Evolutionary conservation across 2,888 invertebrate species (phyloP).

Genomic region (Brachyopa scutellaris): DNA sequence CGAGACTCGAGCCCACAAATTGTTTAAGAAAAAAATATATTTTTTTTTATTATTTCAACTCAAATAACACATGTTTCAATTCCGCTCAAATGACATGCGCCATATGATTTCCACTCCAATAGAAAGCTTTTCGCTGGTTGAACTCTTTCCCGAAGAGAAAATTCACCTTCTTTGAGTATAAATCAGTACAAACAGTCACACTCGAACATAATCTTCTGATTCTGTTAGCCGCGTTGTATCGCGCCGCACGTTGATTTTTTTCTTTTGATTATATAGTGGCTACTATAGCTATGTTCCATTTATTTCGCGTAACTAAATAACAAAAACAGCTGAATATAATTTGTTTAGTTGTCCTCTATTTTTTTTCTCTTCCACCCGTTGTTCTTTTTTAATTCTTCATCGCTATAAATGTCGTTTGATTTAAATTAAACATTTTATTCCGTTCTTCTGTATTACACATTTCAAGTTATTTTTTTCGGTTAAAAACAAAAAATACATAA

Average conservation of each 20-base stretch:
- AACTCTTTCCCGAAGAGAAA: slow-evolving; percentile 46
- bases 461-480: not conserved
- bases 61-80: slow-evolving; percentile 51
- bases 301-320: slow-evolving; percentile 48
- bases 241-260: slow-evolving; percentile 65
- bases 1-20: slow-evolving; percentile 53
- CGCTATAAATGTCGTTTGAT: slow-evolving; percentile 12
- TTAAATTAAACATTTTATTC: not conserved
- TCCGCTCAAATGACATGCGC: slow-evolving; percentile 55
- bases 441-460: slow-evolving; percentile 17
- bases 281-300: slow-evolving; percentile 54
- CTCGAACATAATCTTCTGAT: slow-evolving; percentile 69
- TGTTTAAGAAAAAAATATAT: slow-evolving; percentile 16
- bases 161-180: slow-evolving; percentile 41
- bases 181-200: slow-evolving; percentile 45
- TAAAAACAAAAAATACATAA: slow-evolving; percentile 1
- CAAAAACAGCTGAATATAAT: slow-evolving; percentile 37
- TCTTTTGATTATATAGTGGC: slow-evolving; percentile 60
- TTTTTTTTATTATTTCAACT: not conserved
- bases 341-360: slow-evolving; percentile 12
- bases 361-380: not conserved
- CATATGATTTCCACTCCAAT: not conserved
- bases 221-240: slow-evolving; percentile 69
- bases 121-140: slow-evolving; percentile 39
- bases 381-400: slow-evolving; percentile 4